Base-by-base conservation (phyloP, 2,113 vertebrate species). In the Phyllostomus hastatus region DNA sequence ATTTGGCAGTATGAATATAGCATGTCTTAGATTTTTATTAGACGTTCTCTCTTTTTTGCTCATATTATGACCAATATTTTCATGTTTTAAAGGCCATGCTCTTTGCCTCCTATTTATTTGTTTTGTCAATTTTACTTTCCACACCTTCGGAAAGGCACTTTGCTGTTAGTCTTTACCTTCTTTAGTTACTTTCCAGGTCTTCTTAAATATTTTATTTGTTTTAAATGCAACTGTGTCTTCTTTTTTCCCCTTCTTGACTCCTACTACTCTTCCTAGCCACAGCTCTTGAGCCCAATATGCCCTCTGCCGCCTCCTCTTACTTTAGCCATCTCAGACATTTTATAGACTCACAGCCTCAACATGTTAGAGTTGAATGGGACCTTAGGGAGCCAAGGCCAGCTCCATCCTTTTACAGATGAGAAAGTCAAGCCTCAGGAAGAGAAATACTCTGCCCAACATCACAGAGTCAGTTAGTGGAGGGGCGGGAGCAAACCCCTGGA, bases 351-450 rank as follows among this genome's bases (percentile, higher is more conserved):
- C 38, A 70, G 43, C 73, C 41, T 95, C 82, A 73, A 73, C 52
- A 72, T 28, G 48, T 46, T 76, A 43, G 52, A 73, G 61, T 64
- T 82, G 78, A 94, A 83, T 94, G n/a, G 81, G 61, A 35, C 95
- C n/a, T 59, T 57, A 46, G 86, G 93, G 91, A 96, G 22, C 48
- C 41, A 54, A 61, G 54, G 28, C 66, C 85, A 75, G 19, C 46
- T 78, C 48, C 67, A 86, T 86, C 88, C 57, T 96, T 92, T 92
- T 48, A 67, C 52, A 92, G 92, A 73, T 85, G 90, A 95, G 92
- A 96, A 97, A 84, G 88, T 1, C 59, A 54, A 95, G 75, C 59
- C 46, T 43, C 59, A 67, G 89, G 81, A 89, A 86, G 79, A 43
- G 75, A 96, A 84, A 15, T 22, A 16, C 48, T 91, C 75, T 84